Conservation (phyloP, 2,888 invertebrate species). For the Rhagophthalmus giganteus region DNA sequence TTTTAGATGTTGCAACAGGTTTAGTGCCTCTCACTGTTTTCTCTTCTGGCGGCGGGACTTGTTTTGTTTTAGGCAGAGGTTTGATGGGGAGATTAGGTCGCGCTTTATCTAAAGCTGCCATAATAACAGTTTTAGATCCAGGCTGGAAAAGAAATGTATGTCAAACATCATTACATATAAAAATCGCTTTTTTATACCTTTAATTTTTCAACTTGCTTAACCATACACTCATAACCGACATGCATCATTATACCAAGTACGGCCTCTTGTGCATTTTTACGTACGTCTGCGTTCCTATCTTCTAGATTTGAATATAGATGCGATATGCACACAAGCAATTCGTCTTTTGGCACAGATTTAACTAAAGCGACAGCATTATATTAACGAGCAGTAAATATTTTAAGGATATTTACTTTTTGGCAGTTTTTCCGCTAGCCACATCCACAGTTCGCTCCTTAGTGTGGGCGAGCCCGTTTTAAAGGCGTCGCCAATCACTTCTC, state of each 20-base stretch:
- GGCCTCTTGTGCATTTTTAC: conserved; percentile 88
- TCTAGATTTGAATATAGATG: conserved; percentile 81
- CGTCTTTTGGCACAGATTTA: conserved; percentile 79
- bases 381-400: too few relatives aligned
- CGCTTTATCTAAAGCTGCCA: conserved; percentile 81
- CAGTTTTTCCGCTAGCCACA: conserved; percentile 82
- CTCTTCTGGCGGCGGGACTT: conserved; percentile 55
- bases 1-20: conserved; percentile 57
- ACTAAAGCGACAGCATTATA: too few relatives aligned
- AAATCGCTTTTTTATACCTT: conserved; percentile 66
- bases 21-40: conserved; percentile 65
- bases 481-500: conserved; percentile 87
- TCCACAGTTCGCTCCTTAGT: conserved; percentile 78
- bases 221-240: conserved; percentile 80
- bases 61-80: conserved; percentile 67
- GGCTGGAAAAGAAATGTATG: conserved; percentile 56
- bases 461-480: conserved; percentile 83
- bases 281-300: conserved; percentile 88
- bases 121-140: conserved; percentile 75
- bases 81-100: conserved; percentile 82
- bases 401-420: conserved; percentile 68
- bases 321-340: conserved; percentile 76
- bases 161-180: background rate
- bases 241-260: conserved; percentile 92
- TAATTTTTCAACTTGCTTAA: conserved; percentile 73